phyloP scores from a whole-genome alignment of 2,797 vertebrate species.

The Cynopterus sphinx region DNA sequence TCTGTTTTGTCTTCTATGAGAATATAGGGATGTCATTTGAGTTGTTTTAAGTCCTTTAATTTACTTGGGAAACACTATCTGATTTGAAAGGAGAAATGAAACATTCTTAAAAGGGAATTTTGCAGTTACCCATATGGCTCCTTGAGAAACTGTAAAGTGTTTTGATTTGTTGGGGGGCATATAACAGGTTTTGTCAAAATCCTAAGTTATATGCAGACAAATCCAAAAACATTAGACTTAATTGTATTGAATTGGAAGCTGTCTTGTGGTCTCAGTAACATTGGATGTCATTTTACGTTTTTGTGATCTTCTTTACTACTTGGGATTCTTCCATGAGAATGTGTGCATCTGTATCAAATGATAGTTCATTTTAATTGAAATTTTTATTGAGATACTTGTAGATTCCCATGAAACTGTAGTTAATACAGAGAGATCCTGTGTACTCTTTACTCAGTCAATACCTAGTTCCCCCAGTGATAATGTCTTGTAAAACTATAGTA shows the following conservation, averaged over 20 bases:
- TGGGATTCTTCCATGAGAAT: not conserved
- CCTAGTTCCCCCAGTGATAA: not conserved
- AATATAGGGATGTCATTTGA: not conserved
- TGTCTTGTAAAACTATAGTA: not conserved
- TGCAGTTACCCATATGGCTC: not conserved
- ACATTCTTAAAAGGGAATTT: conserved; percentile 27
- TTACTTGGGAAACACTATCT: not conserved
- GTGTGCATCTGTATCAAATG: not conserved
- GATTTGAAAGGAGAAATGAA: not conserved
- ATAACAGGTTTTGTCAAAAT: not conserved
- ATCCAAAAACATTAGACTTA: not conserved
- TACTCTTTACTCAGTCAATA: not conserved
- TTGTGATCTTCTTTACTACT: not conserved
- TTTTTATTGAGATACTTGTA: not conserved
- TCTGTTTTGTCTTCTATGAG: not conserved
- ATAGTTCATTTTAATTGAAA: not conserved
- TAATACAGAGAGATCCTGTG: not conserved
- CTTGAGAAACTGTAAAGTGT: not conserved
- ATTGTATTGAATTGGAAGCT: not conserved
- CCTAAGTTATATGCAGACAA: not conserved
- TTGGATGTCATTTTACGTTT: not conserved
- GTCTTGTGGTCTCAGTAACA: not conserved
- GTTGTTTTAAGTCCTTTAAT: not conserved
- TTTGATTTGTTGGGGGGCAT: conserved; percentile 27
- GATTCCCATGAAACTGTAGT: not conserved